Evolutionary conservation across 1,140 invertebrate species (phyloP), one percentile per base, ranked within the genome.

Genomic region (Heterodera schachtii): DNA sequence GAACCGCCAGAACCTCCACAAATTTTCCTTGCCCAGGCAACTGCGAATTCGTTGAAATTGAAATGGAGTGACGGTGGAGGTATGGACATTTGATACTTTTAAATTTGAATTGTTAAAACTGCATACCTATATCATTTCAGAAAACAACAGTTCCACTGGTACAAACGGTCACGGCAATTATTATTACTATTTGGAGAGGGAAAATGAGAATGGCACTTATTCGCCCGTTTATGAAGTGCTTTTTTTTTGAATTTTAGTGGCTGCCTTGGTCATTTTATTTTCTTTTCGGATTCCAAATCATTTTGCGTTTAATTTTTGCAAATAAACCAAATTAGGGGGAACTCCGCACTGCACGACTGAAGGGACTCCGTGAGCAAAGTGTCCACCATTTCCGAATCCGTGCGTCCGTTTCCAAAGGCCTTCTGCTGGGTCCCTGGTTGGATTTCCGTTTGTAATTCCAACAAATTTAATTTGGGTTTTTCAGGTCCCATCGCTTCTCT

Each of bases 121-220:
- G n/a, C n/a, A n/a, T n/a, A n/a, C n/a, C n/a, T n/a, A n/a, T n/a
- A n/a, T n/a, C n/a, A n/a, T n/a, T 69, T 78, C 60, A 66, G 52
- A 41, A 31, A 64, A 19, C 57, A 70, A 78, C 31, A 31, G 31
- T 31, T 31, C 31, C 31, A 31, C 1, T 1, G 31, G 31, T 31
- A 1, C 31, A 31, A 31, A 31, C 31, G 31, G 31, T 31, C 31
- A 31, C 3, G 52, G 70, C 11, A 57, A 71, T 16, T 73, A 64
- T 57, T 88, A 88, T 73, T 87, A 85, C 78, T 87, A 85, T 78
- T 31, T 88, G 67, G 87, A 90, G 64, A 78, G 81, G 43, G 88
- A 90, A 75, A 87, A 86, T 73, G 88, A 89, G 41, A 86, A 79
- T 70, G 87, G 88, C 19, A 88, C 66, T 5, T 88, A 86, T 67